These are phyloP conservation scores for Venturia canescens DNA, from an alignment of 1,140 invertebrate species.

Conservation along the genomic window DNA sequence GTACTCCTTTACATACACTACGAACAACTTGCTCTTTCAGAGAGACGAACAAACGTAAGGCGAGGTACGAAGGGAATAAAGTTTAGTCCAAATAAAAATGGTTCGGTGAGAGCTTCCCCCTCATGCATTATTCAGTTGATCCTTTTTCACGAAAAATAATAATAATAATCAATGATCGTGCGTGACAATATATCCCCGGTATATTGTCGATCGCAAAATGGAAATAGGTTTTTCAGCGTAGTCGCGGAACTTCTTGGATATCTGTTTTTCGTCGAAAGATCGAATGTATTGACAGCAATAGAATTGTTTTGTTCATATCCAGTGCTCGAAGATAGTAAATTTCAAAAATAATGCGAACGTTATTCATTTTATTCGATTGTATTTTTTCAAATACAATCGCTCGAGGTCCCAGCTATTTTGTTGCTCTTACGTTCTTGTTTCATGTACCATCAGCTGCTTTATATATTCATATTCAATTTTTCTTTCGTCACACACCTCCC, in stretches of 20 bases:
- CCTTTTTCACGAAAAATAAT: not conserved
- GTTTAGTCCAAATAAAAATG: not conserved
- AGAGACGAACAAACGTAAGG: not conserved
- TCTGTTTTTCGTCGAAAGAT: not conserved
- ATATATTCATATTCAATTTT: not conserved
- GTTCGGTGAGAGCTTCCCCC: not conserved
- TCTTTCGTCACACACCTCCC: not conserved
- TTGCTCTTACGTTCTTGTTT: not conserved
- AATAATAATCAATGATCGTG: constrained; percentile 15
- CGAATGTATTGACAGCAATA: not conserved
- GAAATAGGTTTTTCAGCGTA: not conserved
- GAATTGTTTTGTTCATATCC: not conserved
- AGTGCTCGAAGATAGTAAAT: too few relatives aligned
- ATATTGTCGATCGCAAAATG: not conserved
- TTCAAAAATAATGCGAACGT: too few relatives aligned
- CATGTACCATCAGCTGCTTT: not conserved
- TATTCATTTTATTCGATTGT: too few relatives aligned
- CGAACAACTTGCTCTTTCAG: not conserved
- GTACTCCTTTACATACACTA: constrained; percentile 11
- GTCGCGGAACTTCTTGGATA: not conserved
- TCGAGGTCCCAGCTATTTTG: too few relatives aligned
- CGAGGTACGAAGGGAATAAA: not conserved
- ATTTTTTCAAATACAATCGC: not conserved
- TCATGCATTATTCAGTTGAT: not conserved
- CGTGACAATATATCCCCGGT: not conserved